Evolutionary conservation across 2,888 invertebrate species (phyloP), one percentile per base, ranked within the genome.

Genomic region (Pelosia muscerda): DNA sequence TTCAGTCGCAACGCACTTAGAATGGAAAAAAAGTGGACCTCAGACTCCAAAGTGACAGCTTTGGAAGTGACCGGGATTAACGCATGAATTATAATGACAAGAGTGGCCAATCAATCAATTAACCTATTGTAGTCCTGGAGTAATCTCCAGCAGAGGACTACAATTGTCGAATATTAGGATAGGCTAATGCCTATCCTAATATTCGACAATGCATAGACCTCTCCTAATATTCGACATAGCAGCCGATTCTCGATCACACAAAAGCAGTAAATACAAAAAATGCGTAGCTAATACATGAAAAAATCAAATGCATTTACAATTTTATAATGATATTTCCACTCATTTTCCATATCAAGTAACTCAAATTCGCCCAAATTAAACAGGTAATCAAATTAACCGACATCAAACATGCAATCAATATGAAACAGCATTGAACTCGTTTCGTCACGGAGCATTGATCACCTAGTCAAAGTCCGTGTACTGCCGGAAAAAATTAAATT

Each of bases 401-500:
- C 69, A 72, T 76, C 74, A 82, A 85, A 79, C 81, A 76, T 67
- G 74, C 77, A 86, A 89, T 90, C 86, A 88, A 88, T 90, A 85
- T 83, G 73, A 83, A 86, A 85, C 70, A 80, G 81, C 81, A 86
- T 87, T 77, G 79, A 77, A 83, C 78, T 85, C 78, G 75, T 75
- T 77, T 84, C 83, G 68, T 85, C 78, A 77, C 78, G 72, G 76
- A 54, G 82, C 79, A 81, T 81, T 84, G 90, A 90, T 88, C 87
- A 88, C 82, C 79, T 73, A 78, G 79, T 76, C 82, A 82, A 82
- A 85, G 73, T 79, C 85, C 82, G 75, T 76, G 77, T 77, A 79
- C 72, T 82, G 81, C 81, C 82, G 84, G 85, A 89, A 91, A 92
- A 92, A 91, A 93, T 90, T 91, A 89, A 92, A 93, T 93, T 93